Percentiles rank a stretch among this genome's conserved stretches.
phyloP scores from a whole-genome alignment of 2,113 vertebrate genomes.

The Corythoichthys intestinalis region DNA sequence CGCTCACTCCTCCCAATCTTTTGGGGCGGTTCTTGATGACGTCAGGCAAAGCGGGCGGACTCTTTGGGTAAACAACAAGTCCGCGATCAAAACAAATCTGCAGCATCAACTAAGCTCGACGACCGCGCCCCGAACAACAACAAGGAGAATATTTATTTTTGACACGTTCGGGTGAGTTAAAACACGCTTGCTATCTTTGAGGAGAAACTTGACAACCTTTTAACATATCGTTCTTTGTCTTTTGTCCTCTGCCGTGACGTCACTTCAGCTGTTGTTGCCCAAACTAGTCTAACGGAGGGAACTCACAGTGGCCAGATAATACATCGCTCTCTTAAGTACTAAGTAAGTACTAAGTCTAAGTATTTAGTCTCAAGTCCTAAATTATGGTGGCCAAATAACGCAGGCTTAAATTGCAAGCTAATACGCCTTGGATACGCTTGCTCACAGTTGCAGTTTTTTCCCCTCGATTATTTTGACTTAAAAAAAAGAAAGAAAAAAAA shows the following conservation, averaged over 20 bases:
- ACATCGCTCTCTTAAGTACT: no score
- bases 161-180: background rate
- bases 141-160: background rate
- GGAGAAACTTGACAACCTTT: background rate
- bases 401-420: no score
- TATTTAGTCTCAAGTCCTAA: no score
- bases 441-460: no score
- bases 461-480: no score
- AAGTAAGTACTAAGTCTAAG: no score
- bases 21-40: background rate
- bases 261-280: background rate
- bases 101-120: slow-evolving; percentile 5
- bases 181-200: background rate
- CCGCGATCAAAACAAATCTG: background rate
- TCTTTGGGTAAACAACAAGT: background rate
- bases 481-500: no score
- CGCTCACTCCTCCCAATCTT: background rate
- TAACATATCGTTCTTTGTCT: background rate
- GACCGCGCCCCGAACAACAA: background rate
- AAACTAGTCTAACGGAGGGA: background rate
- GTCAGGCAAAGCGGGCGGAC: background rate
- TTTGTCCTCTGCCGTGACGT: background rate
- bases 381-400: no score
- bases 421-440: no score
- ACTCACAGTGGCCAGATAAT: no score